A percentile compares a stretch with the other conserved stretches of the same genome.
Evolutionary conservation across 1,140 invertebrate species (phyloP).

Genomic region (Trinorchestia longiramus): DNA sequence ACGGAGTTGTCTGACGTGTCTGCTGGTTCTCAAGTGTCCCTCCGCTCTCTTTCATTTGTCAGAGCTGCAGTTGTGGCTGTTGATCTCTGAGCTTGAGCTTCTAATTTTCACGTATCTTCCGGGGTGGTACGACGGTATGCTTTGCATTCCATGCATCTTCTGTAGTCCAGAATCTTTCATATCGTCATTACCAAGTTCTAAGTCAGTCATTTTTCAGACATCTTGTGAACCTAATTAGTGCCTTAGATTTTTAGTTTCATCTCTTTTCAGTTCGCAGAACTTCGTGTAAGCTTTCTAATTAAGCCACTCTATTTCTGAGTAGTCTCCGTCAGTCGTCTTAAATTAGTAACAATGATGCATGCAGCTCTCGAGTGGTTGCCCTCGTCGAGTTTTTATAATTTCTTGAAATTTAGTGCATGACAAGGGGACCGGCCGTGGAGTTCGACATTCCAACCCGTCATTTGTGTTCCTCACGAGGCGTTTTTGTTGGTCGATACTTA

Average conservation of each 20-base stretch:
- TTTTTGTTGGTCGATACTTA: constrained; percentile 13
- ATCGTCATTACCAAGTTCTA: not conserved
- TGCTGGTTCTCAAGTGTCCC: constrained; percentile 16
- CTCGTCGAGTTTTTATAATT: not conserved
- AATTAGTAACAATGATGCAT: constrained; percentile 17
- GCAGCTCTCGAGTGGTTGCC: not conserved
- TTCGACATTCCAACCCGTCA: not conserved
- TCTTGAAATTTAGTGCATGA: not conserved
- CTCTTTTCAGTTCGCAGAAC: not conserved
- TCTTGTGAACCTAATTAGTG: not conserved
- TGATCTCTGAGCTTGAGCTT: not conserved
- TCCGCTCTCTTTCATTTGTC: not conserved
- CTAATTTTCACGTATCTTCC: not conserved
- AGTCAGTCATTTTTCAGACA: not conserved
- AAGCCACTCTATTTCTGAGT: not conserved
- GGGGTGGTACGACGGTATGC: not conserved
- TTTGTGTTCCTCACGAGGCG: not conserved
- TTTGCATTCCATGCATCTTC: not conserved
- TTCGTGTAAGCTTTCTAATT: not conserved
- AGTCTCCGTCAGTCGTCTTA: not conserved
- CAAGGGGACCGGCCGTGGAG: not conserved
- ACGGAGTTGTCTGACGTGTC: not conserved
- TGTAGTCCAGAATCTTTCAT: not conserved
- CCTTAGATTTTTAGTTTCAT: not conserved
- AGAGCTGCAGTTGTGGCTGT: not conserved